Base-by-base conservation (phyloP, 2,888 invertebrate genomes). In the Neria commutata region DNA sequence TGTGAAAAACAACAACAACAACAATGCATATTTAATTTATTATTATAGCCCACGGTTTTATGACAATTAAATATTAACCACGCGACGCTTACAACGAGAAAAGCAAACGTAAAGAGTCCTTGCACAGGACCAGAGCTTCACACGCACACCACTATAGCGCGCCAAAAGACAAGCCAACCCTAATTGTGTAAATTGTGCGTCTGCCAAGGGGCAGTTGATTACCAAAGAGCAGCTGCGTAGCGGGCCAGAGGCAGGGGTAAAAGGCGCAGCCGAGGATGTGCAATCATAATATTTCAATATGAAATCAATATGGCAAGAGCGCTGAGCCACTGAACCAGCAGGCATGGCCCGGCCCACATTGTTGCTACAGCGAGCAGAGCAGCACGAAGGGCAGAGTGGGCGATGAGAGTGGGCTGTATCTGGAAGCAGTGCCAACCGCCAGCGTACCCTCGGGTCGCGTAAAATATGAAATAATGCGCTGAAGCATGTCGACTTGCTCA, bases 271-370 rank as follows among this genome's bases (percentile, higher is more conserved):
- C 19, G 42, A 37, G 21, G 42, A 42, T 19, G 42, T 21, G 42
- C 21, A 42, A 42, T 42, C 42, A 42, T 42, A 42, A 42, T 42
- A 42, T 42, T 42, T 42, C 42, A 42, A 42, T 42, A 42, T 19
- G 42, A 42, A 42, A 42, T 42, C 42, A 42, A 42, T 42, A 42
- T 42, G 42, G 37, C n/a, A 37, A 17, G 4, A 42, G 19, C 14
- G 21, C 42, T 37, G 4, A 37, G n/a, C 4, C 37, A n/a, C 6
- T 37, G 37, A n/a, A 37, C 11, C 4, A n/a, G 37, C 10, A 37
- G 37, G 8, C n/a, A 37, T 37, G 8, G 8, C 37, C 14, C n/a
- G n/a, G 4, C 3, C n/a, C 37, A n/a, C 37, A 14, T 37, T 37
- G 37, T 37, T n/a, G 37, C 10, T 10, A 42, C 42, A 17, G n/a